phyloP scores from a whole-genome alignment of 2,797 vertebrate genomes.

The Eleutherodactylus coqui region DNA sequence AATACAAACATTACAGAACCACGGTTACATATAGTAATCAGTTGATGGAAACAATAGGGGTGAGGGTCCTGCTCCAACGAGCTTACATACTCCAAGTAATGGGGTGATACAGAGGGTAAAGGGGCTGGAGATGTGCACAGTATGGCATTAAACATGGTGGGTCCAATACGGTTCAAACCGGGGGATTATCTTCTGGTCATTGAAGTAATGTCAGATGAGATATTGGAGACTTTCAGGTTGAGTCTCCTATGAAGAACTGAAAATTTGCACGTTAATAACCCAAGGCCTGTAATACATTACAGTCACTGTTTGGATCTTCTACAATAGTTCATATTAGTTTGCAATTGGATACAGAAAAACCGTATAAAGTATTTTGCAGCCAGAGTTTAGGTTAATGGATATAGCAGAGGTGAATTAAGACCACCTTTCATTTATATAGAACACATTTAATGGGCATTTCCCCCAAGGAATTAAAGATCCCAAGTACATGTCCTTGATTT shows the following conservation, averaged over 20 bases:
- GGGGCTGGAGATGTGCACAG: no score
- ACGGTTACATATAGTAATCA: no score
- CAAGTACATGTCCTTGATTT: not conserved
- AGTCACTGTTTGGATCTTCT: not conserved
- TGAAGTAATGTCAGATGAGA: conserved; percentile 23
- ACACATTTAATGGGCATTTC: not conserved
- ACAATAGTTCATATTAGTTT: not conserved
- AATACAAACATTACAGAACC: no score
- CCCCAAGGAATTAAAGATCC: not conserved
- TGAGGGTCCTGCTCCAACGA: no score
- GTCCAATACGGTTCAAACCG: not conserved
- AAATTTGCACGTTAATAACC: not conserved
- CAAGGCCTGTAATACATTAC: not conserved
- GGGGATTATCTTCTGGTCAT: conserved; percentile 18
- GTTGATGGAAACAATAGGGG: no score
- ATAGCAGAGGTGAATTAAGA: conserved; percentile 2
- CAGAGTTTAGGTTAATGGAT: conserved; percentile 3
- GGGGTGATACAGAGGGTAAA: no score
- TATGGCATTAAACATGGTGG: not conserved
- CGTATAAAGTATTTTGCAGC: not conserved
- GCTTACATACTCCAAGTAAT: no score
- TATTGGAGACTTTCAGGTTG: not conserved
- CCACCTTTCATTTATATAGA: not conserved
- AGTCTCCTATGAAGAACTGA: conserved; percentile 10
- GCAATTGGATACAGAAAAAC: conserved; percentile 21